Evolutionary conservation across 2,797 vertebrate species (phyloP), one percentile per base, ranked within the genome.

Genomic region (Amniataba percoides): DNA sequence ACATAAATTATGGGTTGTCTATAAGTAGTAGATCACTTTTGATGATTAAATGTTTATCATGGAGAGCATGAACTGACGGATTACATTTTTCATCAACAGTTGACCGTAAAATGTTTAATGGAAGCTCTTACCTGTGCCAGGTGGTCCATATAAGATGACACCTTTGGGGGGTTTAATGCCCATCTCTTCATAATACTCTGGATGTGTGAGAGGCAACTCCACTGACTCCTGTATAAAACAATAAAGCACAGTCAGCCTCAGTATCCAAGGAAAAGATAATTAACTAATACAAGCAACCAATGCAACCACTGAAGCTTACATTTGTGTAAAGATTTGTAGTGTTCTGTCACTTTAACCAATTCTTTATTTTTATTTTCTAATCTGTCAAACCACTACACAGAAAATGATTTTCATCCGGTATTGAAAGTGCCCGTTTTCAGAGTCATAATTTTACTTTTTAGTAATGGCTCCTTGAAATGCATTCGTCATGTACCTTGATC

Each of bases 171-270:
- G 98, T 75, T 99, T 99, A 72, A 99, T 99, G 55, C 98, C 98
- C 98, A 99, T 99, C 88, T 99, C 98, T 82, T 99, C 98, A 5
- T 99, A 99, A 88, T 99, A 99, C 31, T 99, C 98, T 57, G 98
- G 98, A 78, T 99, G 98, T 75, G 98, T 99, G 63, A 99, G 97
- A 19, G 98, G 98, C 79, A 99, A 95, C 92, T 99, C 98, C 89
- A 99, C 97, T 19, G 98, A 99, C 78, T 99, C 98, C 98, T 99
- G 75, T 10, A 21, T 23, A 70, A 69, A 84, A 86, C 82, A 82
- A 61, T 2, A 81, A n/a, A 48, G 53, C 12, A 71, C 7, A 34
- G n/a, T 82, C 11, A 84, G 14, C 16, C 27, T 64, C 11, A 55
- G 16, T 3, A 13, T 16, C 23, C 3, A 8, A 57, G 2, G 1